Evolutionary conservation across 2,797 vertebrate genomes (phyloP), one percentile per base, ranked within the genome.

Genomic region (Melanotaenia boesemani): DNA sequence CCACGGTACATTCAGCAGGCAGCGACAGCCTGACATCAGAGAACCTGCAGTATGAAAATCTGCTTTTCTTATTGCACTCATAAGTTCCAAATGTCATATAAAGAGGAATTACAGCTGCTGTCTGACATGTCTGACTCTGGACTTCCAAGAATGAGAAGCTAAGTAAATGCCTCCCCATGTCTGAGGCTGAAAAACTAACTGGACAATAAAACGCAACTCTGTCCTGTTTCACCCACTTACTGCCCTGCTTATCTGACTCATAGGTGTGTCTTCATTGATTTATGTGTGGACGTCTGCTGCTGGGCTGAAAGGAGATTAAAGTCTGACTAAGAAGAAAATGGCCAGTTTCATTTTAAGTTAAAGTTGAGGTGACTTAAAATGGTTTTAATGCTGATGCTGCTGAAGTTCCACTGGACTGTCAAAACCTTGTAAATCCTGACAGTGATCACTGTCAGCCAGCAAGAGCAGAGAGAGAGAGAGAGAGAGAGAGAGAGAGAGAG

Each of bases 291-390:
- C 54, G 46, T 9, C 34, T 32, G 1, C 63, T 67, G 41, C 63
- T 65, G 28, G 67, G 30, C 62, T 83, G 46, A 79, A 74, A 70
- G 73, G 26, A 26, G 26, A 26, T 73, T 48, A 62, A n/a, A 8
- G 18, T 46, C 56, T 24, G 39, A 37, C 34, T 37, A 11, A 57
- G 32, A 63, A 72, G 54, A 61, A 48, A 26, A 48, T 18, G 50
- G 36, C 13, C 46, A 39, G 41, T 52, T 46, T 22, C 20, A 50
- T 20, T 13, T 39, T 39, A 39, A 39, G 37, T 15, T 15, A 39
- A 37, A 39, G 37, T 4, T 39, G 37, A 39, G 37, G 37, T 13
- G 13, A 39, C 37, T 39, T 48, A 52, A 13, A 11, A 52, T 16
- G 66, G 37, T 16, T 15, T 63, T 57, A 22, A 30, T 46, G 44